Evolutionary conservation across 2,797 vertebrate species (phyloP).

Genomic region (Halcyon smyrnensis): DNA sequence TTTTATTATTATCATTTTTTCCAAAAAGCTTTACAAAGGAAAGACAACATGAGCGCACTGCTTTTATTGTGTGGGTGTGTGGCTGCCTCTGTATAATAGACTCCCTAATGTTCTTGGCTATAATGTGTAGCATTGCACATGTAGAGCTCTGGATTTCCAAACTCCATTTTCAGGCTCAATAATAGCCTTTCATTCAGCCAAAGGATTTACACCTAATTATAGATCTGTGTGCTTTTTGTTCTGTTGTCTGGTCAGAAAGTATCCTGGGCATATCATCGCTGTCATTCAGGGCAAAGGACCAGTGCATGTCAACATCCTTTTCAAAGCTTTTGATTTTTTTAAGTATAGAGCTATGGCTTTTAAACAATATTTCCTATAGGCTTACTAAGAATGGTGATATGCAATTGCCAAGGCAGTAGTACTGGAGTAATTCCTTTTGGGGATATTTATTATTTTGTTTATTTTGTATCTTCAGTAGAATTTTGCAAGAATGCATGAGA

Average conservation of each 20-base stretch:
- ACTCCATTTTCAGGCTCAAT: conserved; percentile 54
- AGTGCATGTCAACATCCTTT: not conserved
- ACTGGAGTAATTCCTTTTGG: not conserved
- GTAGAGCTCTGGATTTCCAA: not conserved
- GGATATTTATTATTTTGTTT: not conserved
- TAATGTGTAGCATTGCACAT: not conserved
- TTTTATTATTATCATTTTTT: conserved; percentile 56
- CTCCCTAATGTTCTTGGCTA: conserved; percentile 7
- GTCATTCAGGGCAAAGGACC: not conserved
- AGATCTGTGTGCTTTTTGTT: conserved; percentile 3
- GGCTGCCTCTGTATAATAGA: conserved; percentile 3
- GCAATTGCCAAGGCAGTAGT: not conserved
- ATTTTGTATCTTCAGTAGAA: not conserved
- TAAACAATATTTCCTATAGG: not conserved
- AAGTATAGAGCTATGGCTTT: not conserved
- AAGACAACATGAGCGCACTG: conserved; percentile 29
- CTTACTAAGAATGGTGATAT: not conserved
- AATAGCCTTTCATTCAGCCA: conserved; percentile 20
- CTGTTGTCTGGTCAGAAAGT: not conserved
- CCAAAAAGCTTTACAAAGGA: conserved; percentile 57
- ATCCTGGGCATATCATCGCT: not conserved
- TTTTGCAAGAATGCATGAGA: not conserved
- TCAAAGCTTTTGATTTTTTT: conserved; percentile 16
- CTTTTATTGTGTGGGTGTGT: not conserved
- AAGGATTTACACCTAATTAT: conserved; percentile 18